Base-by-base conservation (phyloP, 1,140 invertebrate genomes). In the Halictus rubicundus region DNA sequence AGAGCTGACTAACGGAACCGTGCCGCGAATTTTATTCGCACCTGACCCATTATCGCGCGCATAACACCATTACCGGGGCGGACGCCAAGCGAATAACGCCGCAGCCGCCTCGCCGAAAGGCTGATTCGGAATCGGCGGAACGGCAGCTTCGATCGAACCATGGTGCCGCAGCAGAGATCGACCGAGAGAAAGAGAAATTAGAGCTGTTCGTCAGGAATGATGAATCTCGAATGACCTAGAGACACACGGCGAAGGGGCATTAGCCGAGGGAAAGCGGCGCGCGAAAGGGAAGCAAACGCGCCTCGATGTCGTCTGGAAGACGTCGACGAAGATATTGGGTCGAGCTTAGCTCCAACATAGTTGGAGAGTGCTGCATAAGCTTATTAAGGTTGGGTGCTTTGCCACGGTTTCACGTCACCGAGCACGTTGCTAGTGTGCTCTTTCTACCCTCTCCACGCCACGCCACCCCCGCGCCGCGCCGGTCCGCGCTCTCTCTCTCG, bases 281-380 rank as follows among this genome's bases (percentile, higher is more conserved):
- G 42, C 39, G 1, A 65, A 57, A 63, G 60, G 16, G 60, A 52
- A 52, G 61, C 57, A 27, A n/a, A 39, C n/a, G 70, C 63, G 61
- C 39, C 23, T 49, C 46, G 70, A 66, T 68, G 78, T 79, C 77
- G 61, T 79, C 78, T 79, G 70, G 78, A 79, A 82, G 71, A 65
- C 68, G 78, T 73, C 74, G 78, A 83, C 54, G 39, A 78, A 75
- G 79, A 84, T 82, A 79, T 87, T 68, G 81, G 82, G 81, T 85
- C 61, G 79, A 81, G 82, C 70, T 88, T 77, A 79, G 76, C 73
- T 71, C 72, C 85, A 84, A 79, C 87, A 78, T 80, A 82, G 87
- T 88, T 86, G 66, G 88, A 92, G 90, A 90, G 87, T 92, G 91
- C 91, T 92, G 91, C 90, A 92, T 92, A 92, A 92, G 91, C 92